A percentile compares a stretch with the other conserved stretches of the same genome.
These are phyloP conservation scores for Tachysurus fulvidraco DNA, from an alignment of 2,113 vertebrate species.

Conservation along the genomic window DNA sequence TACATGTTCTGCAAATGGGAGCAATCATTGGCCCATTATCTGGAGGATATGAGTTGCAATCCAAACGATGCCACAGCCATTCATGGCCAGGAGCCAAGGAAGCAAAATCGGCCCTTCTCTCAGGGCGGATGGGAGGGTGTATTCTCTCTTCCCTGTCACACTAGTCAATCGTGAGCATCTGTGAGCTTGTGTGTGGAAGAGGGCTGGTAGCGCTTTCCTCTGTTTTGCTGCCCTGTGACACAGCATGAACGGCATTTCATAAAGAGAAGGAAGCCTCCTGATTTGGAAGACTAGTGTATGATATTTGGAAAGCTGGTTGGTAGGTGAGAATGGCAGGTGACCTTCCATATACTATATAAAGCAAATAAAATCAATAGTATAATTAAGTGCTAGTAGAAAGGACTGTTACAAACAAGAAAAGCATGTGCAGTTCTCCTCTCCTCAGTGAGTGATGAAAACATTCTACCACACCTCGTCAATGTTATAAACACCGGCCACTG, in stretches of 20 bases:
- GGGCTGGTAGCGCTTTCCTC: neutral
- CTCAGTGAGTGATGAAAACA: neutral
- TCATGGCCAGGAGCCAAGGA: neutral
- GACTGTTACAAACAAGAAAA: neutral
- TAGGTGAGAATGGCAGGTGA: neutral
- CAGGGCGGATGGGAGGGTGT: neutral
- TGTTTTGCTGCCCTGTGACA: neutral
- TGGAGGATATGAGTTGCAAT: neutral
- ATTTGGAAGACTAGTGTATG: neutral
- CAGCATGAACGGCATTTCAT: neutral
- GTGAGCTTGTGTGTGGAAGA: neutral
- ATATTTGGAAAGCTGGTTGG: neutral
- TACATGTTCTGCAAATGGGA: neutral
- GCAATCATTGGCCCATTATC: neutral
- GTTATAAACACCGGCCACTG: constrained; percentile 37
- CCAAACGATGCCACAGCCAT: too few relatives aligned
- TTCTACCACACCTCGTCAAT: neutral
- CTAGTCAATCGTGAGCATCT: neutral
- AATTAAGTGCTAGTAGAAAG: neutral
- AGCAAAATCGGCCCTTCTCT: neutral
- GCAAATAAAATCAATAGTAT: neutral
- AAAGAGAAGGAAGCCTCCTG: neutral
- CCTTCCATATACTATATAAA: neutral
- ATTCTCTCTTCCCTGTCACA: neutral
- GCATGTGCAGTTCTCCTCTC: neutral